These are phyloP conservation scores for Drosophila austrosaltans DNA, from an alignment of 2,888 invertebrate species.

Conservation along the genomic window DNA sequence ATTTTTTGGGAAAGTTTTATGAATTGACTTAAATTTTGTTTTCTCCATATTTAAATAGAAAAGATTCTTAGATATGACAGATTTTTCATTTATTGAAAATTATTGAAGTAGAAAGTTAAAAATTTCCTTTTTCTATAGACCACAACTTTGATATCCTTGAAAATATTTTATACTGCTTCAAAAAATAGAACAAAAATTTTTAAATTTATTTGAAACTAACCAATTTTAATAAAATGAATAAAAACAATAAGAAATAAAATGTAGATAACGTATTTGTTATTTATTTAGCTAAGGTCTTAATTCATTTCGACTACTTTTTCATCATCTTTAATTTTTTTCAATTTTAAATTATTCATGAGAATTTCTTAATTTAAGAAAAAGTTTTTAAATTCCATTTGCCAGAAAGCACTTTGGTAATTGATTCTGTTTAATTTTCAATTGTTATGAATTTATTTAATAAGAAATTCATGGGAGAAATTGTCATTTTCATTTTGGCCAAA, in stretches of 20 bases:
- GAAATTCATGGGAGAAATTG: constrained; percentile 1
- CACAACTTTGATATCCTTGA: too few relatives aligned
- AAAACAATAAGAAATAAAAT: not conserved
- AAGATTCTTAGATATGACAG: not conserved
- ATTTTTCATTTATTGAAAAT: not conserved
- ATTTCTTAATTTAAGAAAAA: not conserved
- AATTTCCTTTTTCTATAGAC: not conserved
- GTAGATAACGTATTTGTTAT: too few relatives aligned
- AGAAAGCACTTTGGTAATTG: constrained; percentile 20
- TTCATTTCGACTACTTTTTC: too few relatives aligned
- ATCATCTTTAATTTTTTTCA: not conserved
- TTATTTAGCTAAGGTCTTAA: too few relatives aligned
- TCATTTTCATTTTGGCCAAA: constrained; percentile 2
- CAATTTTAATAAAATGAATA: too few relatives aligned
- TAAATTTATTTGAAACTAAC: too few relatives aligned
- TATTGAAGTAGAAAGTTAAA: not conserved
- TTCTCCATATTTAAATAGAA: not conserved
- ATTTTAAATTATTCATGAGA: not conserved
- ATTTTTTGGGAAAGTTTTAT: not conserved
- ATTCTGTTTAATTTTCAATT: constrained; percentile 18
- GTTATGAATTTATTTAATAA: not conserved
- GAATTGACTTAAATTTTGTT: constrained; percentile 2
- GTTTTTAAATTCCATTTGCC: not conserved
- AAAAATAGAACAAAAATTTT: too few relatives aligned
- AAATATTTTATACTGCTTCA: too few relatives aligned